phyloP scores from a whole-genome alignment of 2,113 vertebrate genomes.

The Origma solitaria region DNA sequence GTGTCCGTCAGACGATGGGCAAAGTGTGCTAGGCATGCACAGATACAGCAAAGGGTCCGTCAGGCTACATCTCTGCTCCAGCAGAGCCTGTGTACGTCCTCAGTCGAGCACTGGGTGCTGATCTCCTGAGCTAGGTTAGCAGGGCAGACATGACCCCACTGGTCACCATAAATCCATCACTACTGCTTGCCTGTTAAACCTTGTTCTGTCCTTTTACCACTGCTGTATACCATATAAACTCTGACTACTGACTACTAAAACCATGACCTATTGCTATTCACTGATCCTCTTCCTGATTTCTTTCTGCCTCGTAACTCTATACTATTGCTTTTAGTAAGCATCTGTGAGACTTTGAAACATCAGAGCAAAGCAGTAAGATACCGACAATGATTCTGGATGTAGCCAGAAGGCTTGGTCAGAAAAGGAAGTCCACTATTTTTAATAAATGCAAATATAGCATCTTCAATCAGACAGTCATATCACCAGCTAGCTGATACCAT shows the following conservation, averaged over 20 bases:
- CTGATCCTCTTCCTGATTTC: not conserved
- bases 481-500: not conserved
- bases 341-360: not conserved
- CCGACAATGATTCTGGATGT: not conserved
- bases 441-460: not conserved
- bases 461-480: not conserved
- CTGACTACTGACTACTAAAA: not conserved
- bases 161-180: not conserved
- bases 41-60: not conserved
- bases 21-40: rapidly evolving
- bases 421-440: not conserved
- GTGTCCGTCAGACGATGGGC: rapidly evolving
- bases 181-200: not conserved
- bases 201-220: not conserved
- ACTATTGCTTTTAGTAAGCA: not conserved
- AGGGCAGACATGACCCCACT: rapidly evolving
- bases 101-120: not conserved
- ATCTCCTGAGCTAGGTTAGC: not conserved
- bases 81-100: not conserved
- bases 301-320: not conserved
- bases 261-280: not conserved
- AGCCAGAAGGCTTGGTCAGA: not conserved
- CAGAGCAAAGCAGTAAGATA: not conserved
- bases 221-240: not conserved
- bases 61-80: not conserved